Evolutionary conservation across 2,797 vertebrate genomes (phyloP).

Genomic region (Euphonia xanthogaster): DNA sequence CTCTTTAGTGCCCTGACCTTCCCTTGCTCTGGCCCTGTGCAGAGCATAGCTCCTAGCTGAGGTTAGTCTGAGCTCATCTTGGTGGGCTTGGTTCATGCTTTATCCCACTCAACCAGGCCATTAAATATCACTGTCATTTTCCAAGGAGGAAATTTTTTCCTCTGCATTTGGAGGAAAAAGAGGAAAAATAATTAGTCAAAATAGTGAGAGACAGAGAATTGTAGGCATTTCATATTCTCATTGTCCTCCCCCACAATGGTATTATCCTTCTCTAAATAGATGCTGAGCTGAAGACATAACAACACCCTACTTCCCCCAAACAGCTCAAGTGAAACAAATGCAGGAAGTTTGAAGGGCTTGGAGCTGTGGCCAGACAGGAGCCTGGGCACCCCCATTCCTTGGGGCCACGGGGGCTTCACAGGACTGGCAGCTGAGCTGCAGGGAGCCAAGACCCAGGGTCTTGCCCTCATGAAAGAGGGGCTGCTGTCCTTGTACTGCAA

Average conservation of each 20-base stretch:
- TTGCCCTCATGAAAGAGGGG: neutral
- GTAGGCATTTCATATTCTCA: constrained; percentile 4
- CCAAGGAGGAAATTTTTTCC: neutral
- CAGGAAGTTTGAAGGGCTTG: constrained; percentile 20
- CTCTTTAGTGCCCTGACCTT: neutral
- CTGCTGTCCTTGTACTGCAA: neutral
- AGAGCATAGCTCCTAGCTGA: neutral
- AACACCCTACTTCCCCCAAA: constrained; percentile 37
- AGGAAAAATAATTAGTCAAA: neutral
- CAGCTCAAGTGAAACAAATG: neutral
- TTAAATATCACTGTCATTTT: neutral
- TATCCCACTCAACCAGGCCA: neutral
- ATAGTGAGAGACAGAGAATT: constrained; percentile 1
- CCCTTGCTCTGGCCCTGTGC: neutral
- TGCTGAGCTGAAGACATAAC: constrained; percentile 46
- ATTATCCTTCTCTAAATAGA: constrained; percentile 52
- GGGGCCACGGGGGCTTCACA: neutral
- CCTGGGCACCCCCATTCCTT: neutral
- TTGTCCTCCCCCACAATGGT: constrained; percentile 40
- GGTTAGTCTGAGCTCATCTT: neutral
- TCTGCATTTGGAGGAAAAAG: neutral
- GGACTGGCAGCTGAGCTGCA: neutral
- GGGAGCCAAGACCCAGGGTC: neutral
- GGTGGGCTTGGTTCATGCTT: neutral
- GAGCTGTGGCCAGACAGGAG: neutral